Base-by-base conservation (phyloP, 2,113 vertebrate genomes). In the Acrocephalus kingi region DNA sequence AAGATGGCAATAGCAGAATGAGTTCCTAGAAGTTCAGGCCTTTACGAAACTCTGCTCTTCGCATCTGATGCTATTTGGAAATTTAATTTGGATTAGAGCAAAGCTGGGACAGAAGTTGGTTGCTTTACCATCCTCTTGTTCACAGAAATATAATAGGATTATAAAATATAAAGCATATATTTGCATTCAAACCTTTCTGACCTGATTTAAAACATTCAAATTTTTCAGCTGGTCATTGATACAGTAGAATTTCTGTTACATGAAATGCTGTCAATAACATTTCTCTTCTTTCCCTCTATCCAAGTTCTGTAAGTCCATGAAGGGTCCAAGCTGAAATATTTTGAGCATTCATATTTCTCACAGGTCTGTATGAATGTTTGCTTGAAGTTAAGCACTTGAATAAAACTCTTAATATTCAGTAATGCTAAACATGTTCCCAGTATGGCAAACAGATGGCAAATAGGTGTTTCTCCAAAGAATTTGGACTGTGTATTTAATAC, bases 1-100 rank as follows among this genome's bases (percentile, higher is more conserved):
- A 93, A 97, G 98, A 97, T 98, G 97, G 97, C 97, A 98, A 87
- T 95, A 90, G 84, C 5, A 15, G 92, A 87, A 97, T 96, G 90
- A 95, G 59, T 71, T 97, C 74, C 6, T 76, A 80, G 14, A 28
- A 61, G 15, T 81, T 67, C 84, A 74, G 64, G n/a, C 23, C 1
- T 54, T 71, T 62, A 8, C 33, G 23, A 89, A 72, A 66, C 15
- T 33, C 10, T 52, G 41, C 33, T 80, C 46, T 45, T 86, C 24
- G 25, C 55, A 83, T 67, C 59, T 76, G 25, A n/a, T 39, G 21
- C 54, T 75, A 13, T 71, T 97, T 93, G 80, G 90, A 95, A 96
- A 96, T 95, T 95, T 52, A 87, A 90, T 90, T 95, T 97, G 39
- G 48, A 84, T 88, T 87, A 93, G 64, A 90, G 72, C 91, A 87